Percentiles rank a stretch among this genome's conserved stretches.
These are phyloP conservation scores for Hydractinia symbiolongicarpus DNA, from an alignment of 30 jellyfish, hydroid and myxozoan genomes.

Conservation along the genomic window DNA sequence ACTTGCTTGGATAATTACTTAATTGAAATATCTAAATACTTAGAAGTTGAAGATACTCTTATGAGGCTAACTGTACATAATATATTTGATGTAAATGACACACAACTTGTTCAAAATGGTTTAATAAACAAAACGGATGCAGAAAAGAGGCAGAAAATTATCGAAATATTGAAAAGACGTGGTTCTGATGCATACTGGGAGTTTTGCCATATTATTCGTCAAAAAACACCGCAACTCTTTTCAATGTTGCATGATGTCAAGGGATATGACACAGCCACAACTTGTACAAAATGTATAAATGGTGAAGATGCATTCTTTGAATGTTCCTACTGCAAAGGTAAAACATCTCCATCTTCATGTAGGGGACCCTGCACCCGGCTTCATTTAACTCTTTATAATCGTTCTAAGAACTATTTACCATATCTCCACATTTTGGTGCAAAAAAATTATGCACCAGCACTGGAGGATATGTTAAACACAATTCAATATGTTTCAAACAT, in stretches of 20 bases:
- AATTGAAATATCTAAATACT: neutral
- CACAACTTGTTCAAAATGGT: slow-evolving; percentile 6
- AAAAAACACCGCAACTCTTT: neutral
- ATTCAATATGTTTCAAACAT: too few relatives aligned
- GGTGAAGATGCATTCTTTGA: neutral
- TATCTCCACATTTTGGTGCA: too few relatives aligned
- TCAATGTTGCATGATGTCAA: neutral
- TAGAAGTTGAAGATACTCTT: neutral
- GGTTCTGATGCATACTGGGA: neutral
- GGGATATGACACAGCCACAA: neutral
- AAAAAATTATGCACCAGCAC: too few relatives aligned
- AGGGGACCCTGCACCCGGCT: too few relatives aligned
- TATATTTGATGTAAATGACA: neutral
- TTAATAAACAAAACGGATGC: neutral
- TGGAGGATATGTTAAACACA: too few relatives aligned
- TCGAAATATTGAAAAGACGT: slow-evolving; percentile 1
- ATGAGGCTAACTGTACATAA: neutral
- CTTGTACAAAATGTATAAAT: neutral
- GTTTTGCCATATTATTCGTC: slow-evolving; percentile 1
- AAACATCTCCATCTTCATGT: too few relatives aligned
- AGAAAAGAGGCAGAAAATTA: neutral
- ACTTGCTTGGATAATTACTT: neutral
- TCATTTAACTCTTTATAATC: too few relatives aligned
- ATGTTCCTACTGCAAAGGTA: slow-evolving; percentile 1
- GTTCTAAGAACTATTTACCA: too few relatives aligned